Evolutionary conservation across 2,113 vertebrate species (phyloP), one percentile per base, ranked within the genome.

Genomic region (Pogona vitticeps): DNA sequence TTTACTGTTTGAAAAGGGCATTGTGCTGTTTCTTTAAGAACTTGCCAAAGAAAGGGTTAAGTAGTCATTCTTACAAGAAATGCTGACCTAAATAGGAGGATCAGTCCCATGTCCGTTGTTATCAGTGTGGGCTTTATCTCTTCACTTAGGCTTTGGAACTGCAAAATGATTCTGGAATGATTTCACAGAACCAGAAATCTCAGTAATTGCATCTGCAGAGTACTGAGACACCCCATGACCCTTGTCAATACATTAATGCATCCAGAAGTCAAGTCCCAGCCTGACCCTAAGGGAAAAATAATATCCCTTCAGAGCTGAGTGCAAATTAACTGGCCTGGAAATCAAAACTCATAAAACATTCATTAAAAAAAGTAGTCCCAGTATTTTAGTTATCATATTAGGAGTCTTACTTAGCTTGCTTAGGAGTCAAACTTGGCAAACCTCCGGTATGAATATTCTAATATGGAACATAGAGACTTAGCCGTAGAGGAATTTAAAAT

Each of bases 251-350:
- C 80, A 86, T 92, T 91, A 21, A 70, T 61, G 73, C 90, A 71
- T 61, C 71, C 4, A 63, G 40, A 58, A 80, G 76, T 88, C 87
- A 82, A 56, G 23, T 72, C 40, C 87, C 76, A 89, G 23, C 20
- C 40, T 70, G 88, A 85, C 89, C 87, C 65, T 63, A 0, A 52
- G 90, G 90, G 87, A 86, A 63, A 93, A 92, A 93, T n/a, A 92
- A 91, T 92, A 67, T 76, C 85, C 91, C 88, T 95, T 93, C 88
- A 91, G 93, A 92, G 68, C 86, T 79, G 86, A 90, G 85, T 92
- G 94, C 92, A 95, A 96, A 94, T 89, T 85, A 93, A 96, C 94
- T 95, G 92, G 91, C 90, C 92, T 93, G 92, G 93, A 95, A 94
- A 89, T 85, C 92, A 94, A 78, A 95, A 91, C 86, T 89, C 95